A percentile compares a stretch with the other conserved stretches of the same genome.
Evolutionary conservation across 37 sponge, comb jelly and placozoan genomes (phyloP).

Genomic region (Bolinopsis microptera): DNA sequence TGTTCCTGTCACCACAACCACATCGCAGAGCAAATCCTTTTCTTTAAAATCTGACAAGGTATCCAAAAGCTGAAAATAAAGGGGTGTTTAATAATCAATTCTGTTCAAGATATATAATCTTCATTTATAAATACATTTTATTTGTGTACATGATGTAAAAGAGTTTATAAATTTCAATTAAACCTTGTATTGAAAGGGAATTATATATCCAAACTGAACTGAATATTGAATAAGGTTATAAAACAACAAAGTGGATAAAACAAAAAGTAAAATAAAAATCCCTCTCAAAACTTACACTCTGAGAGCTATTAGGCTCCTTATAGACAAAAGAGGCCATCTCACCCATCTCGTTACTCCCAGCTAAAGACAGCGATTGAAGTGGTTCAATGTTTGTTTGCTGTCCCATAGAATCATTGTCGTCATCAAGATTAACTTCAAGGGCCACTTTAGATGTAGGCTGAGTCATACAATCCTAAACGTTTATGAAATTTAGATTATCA

Average conservation of each 20-base stretch:
- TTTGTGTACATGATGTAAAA: background rate
- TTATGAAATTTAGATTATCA: no score
- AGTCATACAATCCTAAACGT: background rate
- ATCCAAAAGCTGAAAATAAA: conserved; percentile 30
- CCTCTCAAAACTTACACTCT: background rate
- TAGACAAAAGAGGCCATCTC: background rate
- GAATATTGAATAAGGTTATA: no score
- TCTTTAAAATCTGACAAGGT: conserved; percentile 5
- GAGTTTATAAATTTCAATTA: background rate
- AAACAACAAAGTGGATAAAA: no score
- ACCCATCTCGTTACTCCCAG: background rate
- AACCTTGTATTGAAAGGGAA: no score
- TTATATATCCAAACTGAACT: no score
- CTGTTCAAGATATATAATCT: background rate
- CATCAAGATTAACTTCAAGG: background rate
- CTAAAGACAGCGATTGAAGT: background rate
- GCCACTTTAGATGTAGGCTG: background rate
- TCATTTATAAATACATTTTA: conserved; percentile 16
- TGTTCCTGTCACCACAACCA: background rate
- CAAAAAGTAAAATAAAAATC: no score
- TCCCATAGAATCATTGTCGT: background rate
- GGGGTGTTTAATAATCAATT: background rate
- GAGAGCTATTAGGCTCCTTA: conserved; percentile 14
- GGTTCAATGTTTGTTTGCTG: background rate
- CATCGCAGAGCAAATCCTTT: conserved; percentile 3